phyloP scores from a whole-genome alignment of 2,113 vertebrate species.

The Lasiurus cinereus region DNA sequence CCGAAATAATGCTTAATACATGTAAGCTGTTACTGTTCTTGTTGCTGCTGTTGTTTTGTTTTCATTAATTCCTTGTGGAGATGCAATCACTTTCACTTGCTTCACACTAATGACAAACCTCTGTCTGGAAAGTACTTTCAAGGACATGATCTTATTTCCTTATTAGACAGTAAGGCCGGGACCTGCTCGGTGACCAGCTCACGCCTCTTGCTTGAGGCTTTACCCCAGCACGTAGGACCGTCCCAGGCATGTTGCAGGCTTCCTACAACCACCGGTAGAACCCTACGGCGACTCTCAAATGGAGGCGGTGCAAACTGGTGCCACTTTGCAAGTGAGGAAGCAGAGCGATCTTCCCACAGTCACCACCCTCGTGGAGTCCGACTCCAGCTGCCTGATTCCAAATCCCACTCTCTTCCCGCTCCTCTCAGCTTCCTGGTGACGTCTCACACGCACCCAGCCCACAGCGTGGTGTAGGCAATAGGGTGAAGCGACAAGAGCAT shows the following conservation, averaged over 20 bases:
- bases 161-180: neutral
- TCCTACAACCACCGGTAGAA: neutral
- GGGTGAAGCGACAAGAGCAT: neutral
- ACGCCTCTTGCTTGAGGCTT: neutral
- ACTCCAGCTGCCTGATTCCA: neutral
- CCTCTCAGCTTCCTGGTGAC: neutral
- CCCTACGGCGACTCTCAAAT: neutral
- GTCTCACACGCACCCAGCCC: neutral
- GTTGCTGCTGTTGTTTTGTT: neutral
- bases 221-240: neutral
- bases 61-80: neutral
- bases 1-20: neutral
- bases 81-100: neutral
- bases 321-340: neutral
- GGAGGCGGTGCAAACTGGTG: neutral
- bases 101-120: neutral
- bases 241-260: neutral
- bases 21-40: neutral
- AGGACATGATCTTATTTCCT: neutral
- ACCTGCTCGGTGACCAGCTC: neutral
- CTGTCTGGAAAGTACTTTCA: neutral
- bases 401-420: neutral
- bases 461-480: neutral
- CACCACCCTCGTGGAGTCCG: neutral
- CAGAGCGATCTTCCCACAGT: neutral